Base-by-base conservation (phyloP, 2,113 vertebrate genomes). In the Apteryx owenii region DNA sequence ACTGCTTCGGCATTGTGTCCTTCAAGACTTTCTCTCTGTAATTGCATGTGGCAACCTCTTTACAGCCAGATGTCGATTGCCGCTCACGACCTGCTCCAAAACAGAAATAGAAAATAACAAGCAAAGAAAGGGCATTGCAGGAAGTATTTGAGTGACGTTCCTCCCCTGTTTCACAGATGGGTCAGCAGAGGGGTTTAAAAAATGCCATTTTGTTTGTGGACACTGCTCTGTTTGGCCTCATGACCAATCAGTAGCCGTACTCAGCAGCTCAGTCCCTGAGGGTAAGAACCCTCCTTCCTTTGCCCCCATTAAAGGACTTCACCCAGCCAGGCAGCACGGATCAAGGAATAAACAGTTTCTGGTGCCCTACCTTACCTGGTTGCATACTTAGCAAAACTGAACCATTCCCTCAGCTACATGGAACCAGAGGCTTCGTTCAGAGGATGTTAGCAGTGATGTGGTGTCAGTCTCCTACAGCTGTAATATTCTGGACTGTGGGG, bases 41-140 rank as follows among this genome's bases (percentile, higher is more conserved):
- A 95, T 83, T 96, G 93, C 61, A 60, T 88, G 95, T 94, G 94
- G 94, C 95, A 97, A 86, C 71, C 85, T 85, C 85, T 92, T 84
- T 83, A 88, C 81, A 86, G 76, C 65, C 23, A 26, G 95, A 80
- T 95, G 69, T 68, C 2, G 0, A 76, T 29, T 69, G 80, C 93
- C 71, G 80, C 77, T 95, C 70, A 81, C 76, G 28, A 78, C 51
- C 68, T 5, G 0, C 69, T 95, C 81, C 46, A 16, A 61, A 95
- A 68, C 18, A 88, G 66, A 85, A 82, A 77, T 58, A 88, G 58
- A 81, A 78, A 58, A 65, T 20, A 75, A 23, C 53, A 61, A 85
- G 73, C 38, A 69, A 65, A 48, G 83, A 81, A 93, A 95, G 95
- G 95, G 51, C 96, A 96, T 10, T 84, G 76, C 95, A 79, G 69